phyloP scores from a whole-genome alignment of 1,140 invertebrate species.

The Sarcophaga peregrina region DNA sequence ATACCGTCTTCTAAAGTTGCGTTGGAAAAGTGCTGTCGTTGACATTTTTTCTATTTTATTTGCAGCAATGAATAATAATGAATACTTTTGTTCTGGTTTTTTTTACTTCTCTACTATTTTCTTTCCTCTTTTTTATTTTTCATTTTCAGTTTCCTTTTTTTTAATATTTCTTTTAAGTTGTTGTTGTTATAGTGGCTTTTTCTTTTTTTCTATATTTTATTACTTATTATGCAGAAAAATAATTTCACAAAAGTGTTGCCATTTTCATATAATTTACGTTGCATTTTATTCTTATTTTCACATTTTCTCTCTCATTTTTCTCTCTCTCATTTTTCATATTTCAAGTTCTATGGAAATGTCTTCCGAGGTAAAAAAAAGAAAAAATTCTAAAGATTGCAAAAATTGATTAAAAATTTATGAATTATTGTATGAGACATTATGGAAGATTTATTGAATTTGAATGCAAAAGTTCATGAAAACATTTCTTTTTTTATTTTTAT shows the following conservation, averaged over 20 bases:
- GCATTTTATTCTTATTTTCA: not conserved
- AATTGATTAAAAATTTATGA: conserved; percentile 41
- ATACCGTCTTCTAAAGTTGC: not conserved
- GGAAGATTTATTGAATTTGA: conserved; percentile 7
- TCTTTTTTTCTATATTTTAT: not conserved
- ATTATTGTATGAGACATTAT: conserved; percentile 33
- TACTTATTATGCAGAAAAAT: not conserved
- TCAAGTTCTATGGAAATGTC: not conserved
- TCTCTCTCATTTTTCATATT: not conserved
- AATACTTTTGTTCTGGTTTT: conserved; percentile 19
- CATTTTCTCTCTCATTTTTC: not conserved
- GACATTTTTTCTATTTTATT: conserved; percentile 40
- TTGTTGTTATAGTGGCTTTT: not conserved
- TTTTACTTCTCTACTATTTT: not conserved
- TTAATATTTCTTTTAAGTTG: not conserved
- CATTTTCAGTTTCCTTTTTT: too few species aligned
- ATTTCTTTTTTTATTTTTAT: not conserved
- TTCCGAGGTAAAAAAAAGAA: not conserved
- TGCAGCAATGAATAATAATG: conserved; percentile 39
- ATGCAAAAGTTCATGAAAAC: not conserved
- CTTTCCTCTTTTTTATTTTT: not conserved
- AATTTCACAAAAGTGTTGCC: conserved; percentile 7
- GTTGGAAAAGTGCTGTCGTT: conserved; percentile 30
- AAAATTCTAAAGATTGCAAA: conserved; percentile 25
- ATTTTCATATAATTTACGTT: conserved; percentile 34